These are phyloP conservation scores for Erpornis zantholeuca DNA, from an alignment of 2,113 vertebrate genomes.

Conservation along the genomic window DNA sequence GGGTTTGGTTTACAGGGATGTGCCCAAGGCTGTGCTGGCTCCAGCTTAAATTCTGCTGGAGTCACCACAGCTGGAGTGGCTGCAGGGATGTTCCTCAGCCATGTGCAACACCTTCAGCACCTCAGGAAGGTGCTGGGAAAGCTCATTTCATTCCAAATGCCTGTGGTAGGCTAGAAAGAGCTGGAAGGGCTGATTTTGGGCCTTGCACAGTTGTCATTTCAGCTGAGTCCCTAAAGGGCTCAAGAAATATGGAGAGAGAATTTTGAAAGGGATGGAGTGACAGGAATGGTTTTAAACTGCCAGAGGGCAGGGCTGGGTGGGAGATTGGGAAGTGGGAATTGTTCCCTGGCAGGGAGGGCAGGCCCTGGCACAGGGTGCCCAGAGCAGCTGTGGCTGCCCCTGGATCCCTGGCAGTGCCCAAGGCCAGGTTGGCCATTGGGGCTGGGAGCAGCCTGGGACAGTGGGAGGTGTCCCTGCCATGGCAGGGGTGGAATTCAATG, in stretches of 20 bases:
- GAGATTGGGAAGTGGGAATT: neutral
- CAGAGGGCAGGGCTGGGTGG: neutral
- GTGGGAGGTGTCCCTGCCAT: neutral
- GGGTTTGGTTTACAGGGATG: neutral
- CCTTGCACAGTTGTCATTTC: neutral
- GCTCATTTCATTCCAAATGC: neutral
- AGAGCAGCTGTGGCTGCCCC: neutral
- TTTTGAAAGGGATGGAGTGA: neutral
- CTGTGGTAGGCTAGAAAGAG: neutral
- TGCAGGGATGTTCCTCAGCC: neutral
- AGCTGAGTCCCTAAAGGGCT: neutral
- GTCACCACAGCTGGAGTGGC: no score
- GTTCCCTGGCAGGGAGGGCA: neutral
- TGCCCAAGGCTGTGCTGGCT: neutral
- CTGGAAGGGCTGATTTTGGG: neutral
- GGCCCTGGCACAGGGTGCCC: neutral
- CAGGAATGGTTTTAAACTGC: neutral
- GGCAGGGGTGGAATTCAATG: accelerated
- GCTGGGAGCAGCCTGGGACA: neutral
- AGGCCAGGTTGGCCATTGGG: neutral
- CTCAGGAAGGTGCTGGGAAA: neutral
- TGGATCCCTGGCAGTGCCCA: neutral
- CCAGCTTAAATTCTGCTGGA: neutral
- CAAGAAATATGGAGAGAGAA: neutral
- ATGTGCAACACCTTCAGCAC: neutral